Evolutionary conservation across 2,888 invertebrate genomes (phyloP), one percentile per base, ranked within the genome.

Genomic region (Andrena flavipes): DNA sequence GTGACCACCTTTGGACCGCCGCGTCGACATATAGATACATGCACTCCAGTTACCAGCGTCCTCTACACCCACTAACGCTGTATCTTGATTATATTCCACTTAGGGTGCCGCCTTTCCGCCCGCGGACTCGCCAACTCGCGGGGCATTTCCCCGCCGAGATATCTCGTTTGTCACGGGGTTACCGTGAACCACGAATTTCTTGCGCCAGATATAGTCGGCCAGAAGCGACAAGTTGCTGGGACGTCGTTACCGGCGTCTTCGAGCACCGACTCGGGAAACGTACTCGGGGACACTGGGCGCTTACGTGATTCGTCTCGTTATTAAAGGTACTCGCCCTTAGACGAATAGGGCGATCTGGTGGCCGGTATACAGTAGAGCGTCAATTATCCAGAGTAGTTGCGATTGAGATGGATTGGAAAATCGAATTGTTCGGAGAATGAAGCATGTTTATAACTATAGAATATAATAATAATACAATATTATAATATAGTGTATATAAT

Each of bases 11-110:
- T 84, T 77, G 80, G 77, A 81, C 80, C 69, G 69, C 71, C 76
- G 71, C 67, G 71, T 67, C 76, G 71, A 83, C 76, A 42, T 80
- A 83, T 75, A 87, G 86, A 84, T 86, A 85, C 78, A 76, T 77
- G 79, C 84, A 54, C 69, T 35, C 64, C 80, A 75, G 73, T 88
- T 87, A 72, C 82, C 69, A 59, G 65, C 83, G 73, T 81, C 59
- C 80, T 51, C 72, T 79, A 67, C 75, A 63, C 80, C 76, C 56
- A 76, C 82, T 48, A 82, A 84, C 82, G 68, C 83, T 90, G 89
- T 88, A 90, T 90, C 89, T 90, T 90, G 90, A 90, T 90, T 90
- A 90, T 90, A 90, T 90, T 90, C 90, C 88, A 90, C 90, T 90
- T 90, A 90, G 88, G 84, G 76, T 62, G 65, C 79, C 84, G 84